Percentiles rank a stretch among this genome's conserved stretches.
phyloP scores from a whole-genome alignment of 2,113 vertebrate genomes.

The Rallus limicola region DNA sequence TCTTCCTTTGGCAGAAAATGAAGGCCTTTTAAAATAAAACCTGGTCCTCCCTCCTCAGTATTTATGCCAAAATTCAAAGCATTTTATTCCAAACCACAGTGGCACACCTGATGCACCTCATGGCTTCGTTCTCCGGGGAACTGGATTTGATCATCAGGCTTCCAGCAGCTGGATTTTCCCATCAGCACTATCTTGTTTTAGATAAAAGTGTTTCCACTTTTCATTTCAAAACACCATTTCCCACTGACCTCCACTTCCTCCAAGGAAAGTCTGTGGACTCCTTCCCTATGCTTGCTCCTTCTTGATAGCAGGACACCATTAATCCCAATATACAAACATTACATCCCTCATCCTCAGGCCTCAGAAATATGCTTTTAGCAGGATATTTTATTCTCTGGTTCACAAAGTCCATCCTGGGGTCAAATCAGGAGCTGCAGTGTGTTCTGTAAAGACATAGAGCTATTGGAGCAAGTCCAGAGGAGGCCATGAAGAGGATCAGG shows the following conservation, averaged over 20 bases:
- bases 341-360: not conserved
- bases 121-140: not conserved
- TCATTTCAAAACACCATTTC: not conserved
- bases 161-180: not conserved
- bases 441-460: too few species aligned
- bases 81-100: not conserved
- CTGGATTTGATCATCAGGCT: not conserved
- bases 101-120: not conserved
- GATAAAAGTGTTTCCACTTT: not conserved
- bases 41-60: not conserved
- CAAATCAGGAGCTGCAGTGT: fast-evolving
- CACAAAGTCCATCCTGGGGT: not conserved
- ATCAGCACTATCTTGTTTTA: not conserved
- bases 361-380: not conserved
- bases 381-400: not conserved
- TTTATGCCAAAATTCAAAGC: not conserved
- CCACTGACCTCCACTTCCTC: not conserved
- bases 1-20: not conserved
- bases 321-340: not conserved
- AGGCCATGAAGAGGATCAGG: too few species aligned
- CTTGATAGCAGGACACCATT: not conserved
- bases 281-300: not conserved
- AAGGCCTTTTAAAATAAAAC: not conserved
- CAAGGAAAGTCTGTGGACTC: not conserved
- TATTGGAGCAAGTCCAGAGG: too few species aligned